phyloP scores from a whole-genome alignment of 2,888 invertebrate species.

The Pachliopta kotzebuea region DNA sequence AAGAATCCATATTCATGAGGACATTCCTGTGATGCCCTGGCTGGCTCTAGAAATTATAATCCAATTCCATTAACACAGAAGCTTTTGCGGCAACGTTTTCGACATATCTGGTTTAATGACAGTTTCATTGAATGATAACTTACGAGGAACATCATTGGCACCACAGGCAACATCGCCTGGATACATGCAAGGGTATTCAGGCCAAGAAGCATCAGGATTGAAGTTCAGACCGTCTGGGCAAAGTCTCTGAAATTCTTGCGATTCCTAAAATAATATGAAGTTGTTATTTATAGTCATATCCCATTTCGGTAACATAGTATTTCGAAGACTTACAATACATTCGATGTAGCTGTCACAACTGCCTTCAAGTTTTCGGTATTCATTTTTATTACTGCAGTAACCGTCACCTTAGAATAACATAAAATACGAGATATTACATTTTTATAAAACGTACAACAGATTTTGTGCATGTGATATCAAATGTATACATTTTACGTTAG shows the following conservation, averaged over 20 bases:
- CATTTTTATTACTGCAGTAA: conserved; percentile 81
- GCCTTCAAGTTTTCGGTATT: conserved; percentile 77
- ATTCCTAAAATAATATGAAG: conserved; percentile 60
- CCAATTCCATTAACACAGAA: no score
- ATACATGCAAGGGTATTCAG: conserved; percentile 86
- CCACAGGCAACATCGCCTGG: conserved; percentile 86
- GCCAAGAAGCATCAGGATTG: conserved; percentile 80
- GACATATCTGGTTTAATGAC: no score
- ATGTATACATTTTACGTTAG: no score
- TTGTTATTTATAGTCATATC: not conserved
- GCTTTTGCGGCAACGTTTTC: no score
- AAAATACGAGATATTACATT: no score
- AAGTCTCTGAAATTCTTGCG: conserved; percentile 81
- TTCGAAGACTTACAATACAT: conserved; percentile 58
- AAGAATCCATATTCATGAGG: conserved; percentile 91
- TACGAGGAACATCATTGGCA: conserved; percentile 72
- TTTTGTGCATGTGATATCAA: no score
- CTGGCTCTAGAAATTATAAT: conserved; percentile 72
- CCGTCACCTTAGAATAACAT: conserved; percentile 14
- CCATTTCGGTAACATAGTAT: no score
- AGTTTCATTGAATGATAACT: not conserved
- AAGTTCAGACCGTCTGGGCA: conserved; percentile 88
- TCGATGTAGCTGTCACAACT: conserved; percentile 85
- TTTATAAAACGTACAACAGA: no score
- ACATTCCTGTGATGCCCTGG: conserved; percentile 84